Base-by-base conservation (phyloP, 2,797 vertebrate genomes). In the Neosalanx taihuensis region DNA sequence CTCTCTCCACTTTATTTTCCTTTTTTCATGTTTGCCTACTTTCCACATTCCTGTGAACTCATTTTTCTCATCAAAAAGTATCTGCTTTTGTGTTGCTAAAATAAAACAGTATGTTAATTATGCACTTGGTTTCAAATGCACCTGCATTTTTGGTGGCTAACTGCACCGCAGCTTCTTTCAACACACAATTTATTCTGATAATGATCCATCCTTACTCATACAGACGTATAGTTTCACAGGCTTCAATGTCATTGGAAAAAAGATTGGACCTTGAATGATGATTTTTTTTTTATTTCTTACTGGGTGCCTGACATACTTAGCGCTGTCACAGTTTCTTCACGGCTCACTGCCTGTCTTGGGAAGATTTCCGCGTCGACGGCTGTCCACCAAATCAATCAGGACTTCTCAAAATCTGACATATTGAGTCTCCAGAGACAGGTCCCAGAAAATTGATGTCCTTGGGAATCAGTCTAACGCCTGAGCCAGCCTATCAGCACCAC, bases 381-480 rank as follows among this genome's bases (percentile, higher is more conserved):
- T 79, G 81, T 85, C 82, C 71, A 75, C 74, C 76, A 77, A 83
- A 89, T 87, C 85, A 89, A 72, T 86, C 84, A 74, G 15, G 65
- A 74, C 69, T 73, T 67, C 35, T 77, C 63, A 64, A 69, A 83
- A 78, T 82, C 78, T 80, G 83, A 74, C 85, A 85, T 75, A 76
- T 83, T 76, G 74, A 53, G 41, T 74, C 79, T 75, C 75, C 74
- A 26, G 9, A 46, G 78, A 76, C 64, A 17, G 4, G 49, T 63
- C 67, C 72, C 20, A 64, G 72, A 75, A 82, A 84, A 74, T 51
- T 20, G 56, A 83, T n/a, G 18, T 82, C 77, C 71, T 79, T 73
- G 31, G 74, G 72, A 76, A 26, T 56, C 70, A 33, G 72, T 71
- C 41, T 74, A 64, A 31, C 13, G 23, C 29, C 30, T 74, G 29